These are phyloP conservation scores for Geopemphigus sp. DNA, from an alignment of 1,140 invertebrate genomes.

Conservation along the genomic window DNA sequence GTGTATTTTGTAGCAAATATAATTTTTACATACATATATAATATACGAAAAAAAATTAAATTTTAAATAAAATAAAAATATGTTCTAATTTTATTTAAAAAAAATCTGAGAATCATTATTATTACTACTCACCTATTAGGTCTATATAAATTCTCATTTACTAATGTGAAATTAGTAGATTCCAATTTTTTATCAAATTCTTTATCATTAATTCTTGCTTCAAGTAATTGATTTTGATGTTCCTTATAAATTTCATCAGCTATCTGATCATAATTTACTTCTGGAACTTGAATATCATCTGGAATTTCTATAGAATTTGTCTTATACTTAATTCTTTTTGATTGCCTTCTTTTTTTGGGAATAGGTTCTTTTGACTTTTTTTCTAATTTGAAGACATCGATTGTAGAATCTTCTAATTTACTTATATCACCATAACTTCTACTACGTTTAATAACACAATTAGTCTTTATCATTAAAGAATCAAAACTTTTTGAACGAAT, in stretches of 20 bases:
- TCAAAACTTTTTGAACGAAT: constrained; percentile 37
- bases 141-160: constrained; percentile 42
- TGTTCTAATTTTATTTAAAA: too few species aligned
- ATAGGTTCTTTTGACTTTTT: background rate
- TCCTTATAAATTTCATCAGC: constrained; percentile 30
- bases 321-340: constrained; percentile 39
- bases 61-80: too few species aligned
- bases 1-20: background rate
- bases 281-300: constrained; percentile 32
- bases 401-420: background rate
- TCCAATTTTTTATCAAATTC: constrained; percentile 33
- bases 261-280: constrained; percentile 22
- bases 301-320: background rate
- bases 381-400: background rate
- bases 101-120: too few species aligned
- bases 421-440: constrained; percentile 12
- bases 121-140: constrained; percentile 31
- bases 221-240: constrained; percentile 32
- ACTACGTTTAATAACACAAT: constrained; percentile 4
- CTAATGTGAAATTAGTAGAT: constrained; percentile 28
- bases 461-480: background rate
- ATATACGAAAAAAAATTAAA: too few species aligned
- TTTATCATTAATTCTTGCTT: constrained; percentile 28
- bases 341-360: constrained; percentile 34
- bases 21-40: background rate